These are phyloP conservation scores for Mareca penelope DNA, from an alignment of 2,797 vertebrate genomes.

Conservation along the genomic window DNA sequence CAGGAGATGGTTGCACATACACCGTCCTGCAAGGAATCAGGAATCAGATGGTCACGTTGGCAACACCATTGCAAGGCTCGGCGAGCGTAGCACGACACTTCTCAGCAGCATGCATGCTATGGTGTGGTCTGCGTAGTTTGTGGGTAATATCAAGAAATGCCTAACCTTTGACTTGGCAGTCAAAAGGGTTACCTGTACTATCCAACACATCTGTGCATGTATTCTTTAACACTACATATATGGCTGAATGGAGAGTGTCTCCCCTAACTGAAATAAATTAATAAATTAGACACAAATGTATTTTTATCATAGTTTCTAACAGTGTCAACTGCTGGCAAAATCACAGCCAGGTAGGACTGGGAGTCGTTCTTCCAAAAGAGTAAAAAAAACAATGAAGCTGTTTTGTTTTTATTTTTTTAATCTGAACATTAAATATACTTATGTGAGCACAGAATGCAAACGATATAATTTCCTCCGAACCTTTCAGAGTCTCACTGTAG, in stretches of 20 bases:
- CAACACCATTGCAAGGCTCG: not conserved
- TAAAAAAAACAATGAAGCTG: not conserved
- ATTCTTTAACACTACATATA: not conserved
- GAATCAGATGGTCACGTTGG: fast-evolving
- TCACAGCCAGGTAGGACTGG: not conserved
- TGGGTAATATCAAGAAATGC: constrained; percentile 15
- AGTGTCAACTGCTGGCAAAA: not conserved
- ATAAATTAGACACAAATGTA: not conserved
- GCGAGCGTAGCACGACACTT: fast-evolving
- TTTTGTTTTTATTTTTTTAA: not conserved
- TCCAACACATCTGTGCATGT: not conserved
- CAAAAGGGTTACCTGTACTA: not conserved
- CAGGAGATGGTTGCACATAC: not conserved
- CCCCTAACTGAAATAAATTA: not conserved
- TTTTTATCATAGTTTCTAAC: not conserved
- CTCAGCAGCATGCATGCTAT: not conserved
- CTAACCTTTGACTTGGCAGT: not conserved
- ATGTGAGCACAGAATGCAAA: not conserved
- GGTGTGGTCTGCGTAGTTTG: not conserved
- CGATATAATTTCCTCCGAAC: not conserved
- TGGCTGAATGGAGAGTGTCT: not conserved
- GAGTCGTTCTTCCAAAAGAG: not conserved
- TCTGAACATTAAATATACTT: not conserved
- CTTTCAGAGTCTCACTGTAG: not conserved
- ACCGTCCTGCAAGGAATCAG: fast-evolving